These are phyloP conservation scores for Gerris buenoi DNA, from an alignment of 1,140 invertebrate species.

Conservation along the genomic window DNA sequence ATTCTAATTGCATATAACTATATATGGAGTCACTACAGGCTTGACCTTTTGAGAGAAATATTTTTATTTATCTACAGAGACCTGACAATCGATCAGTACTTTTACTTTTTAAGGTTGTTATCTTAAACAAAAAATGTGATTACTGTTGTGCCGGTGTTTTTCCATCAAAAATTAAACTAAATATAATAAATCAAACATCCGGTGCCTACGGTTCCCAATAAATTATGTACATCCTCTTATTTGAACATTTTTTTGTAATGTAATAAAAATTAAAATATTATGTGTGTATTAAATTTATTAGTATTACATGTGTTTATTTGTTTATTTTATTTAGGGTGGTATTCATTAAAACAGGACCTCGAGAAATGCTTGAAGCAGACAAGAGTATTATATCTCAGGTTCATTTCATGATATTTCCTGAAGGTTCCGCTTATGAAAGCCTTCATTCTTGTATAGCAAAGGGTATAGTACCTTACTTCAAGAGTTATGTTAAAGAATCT, in stretches of 20 bases:
- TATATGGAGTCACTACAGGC: too few relatives aligned
- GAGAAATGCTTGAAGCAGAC: conserved; percentile 74
- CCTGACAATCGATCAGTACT: too few relatives aligned
- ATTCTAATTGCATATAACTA: too few relatives aligned
- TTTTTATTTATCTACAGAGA: too few relatives aligned
- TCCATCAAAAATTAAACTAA: too few relatives aligned
- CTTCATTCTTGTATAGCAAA: conserved; percentile 88
- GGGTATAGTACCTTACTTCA: conserved; percentile 93
- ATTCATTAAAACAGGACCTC: conserved; percentile 69
- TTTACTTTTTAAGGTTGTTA: too few relatives aligned
- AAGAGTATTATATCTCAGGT: conserved; percentile 78
- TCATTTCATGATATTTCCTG: conserved; percentile 74
- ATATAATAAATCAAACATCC: too few relatives aligned
- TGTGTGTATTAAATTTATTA: conserved; percentile 5
- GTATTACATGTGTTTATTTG: conserved; percentile 11
- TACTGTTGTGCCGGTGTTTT: too few relatives aligned
- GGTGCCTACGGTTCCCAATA: too few relatives aligned
- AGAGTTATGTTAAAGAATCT: conserved; percentile 91
- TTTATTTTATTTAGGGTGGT: conserved; percentile 47
- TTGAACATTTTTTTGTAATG: not conserved
- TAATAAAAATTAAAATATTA: too few relatives aligned
- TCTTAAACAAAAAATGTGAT: too few relatives aligned
- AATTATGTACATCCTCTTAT: not conserved
- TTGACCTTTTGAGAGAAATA: too few relatives aligned
- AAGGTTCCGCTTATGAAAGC: conserved; percentile 93